Percentiles rank a stretch among this genome's conserved stretches.
Evolutionary conservation across 2,113 vertebrate species (phyloP).

Genomic region (Varanus komodoensis): DNA sequence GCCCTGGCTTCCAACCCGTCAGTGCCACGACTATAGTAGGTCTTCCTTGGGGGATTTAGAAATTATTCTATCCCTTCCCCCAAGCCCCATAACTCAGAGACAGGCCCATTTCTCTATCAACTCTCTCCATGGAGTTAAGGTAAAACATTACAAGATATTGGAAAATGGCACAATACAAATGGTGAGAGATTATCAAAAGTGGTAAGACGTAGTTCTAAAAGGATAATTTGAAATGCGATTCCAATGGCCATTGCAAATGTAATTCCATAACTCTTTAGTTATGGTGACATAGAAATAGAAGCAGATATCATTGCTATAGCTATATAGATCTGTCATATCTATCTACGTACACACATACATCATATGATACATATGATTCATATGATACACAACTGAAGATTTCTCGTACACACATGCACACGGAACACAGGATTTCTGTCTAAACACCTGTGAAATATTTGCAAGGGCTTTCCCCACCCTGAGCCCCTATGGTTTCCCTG

Average conservation of each 20-base stretch:
- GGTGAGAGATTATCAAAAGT: background rate
- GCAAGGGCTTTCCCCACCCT: background rate
- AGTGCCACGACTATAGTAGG: too few species aligned
- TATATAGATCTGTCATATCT: background rate
- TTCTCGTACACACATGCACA: background rate
- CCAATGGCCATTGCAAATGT: background rate
- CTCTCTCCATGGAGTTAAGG: background rate
- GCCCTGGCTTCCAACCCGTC: background rate
- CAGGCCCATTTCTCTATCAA: background rate
- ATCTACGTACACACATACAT: background rate
- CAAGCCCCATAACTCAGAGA: too few species aligned
- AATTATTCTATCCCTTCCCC: background rate
- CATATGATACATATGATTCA: background rate
- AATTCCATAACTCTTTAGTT: background rate
- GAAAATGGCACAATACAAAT: background rate
- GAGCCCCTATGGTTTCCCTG: background rate
- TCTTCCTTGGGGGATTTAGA: background rate
- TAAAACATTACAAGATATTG: background rate
- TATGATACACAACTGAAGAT: background rate
- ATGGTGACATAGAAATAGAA: background rate
- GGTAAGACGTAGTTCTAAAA: background rate
- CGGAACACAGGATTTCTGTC: background rate
- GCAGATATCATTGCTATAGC: background rate
- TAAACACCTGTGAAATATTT: background rate
- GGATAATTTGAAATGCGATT: background rate